phyloP scores from a whole-genome alignment of 2,797 vertebrate species.

The Cottoperca gobio region DNA sequence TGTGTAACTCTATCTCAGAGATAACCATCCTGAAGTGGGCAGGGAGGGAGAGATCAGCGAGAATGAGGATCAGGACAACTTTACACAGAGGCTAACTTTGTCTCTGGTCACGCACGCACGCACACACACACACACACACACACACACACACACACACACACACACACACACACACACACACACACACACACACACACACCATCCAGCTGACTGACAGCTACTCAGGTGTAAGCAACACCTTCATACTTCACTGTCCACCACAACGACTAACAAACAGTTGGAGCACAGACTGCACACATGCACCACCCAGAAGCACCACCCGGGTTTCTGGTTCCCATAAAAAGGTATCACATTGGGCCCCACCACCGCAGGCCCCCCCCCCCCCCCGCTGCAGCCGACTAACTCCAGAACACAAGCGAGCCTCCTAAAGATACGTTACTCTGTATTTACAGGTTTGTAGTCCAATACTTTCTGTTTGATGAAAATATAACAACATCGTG shows the following conservation, averaged over 20 bases:
- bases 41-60: constrained; percentile 40
- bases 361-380: too few relatives aligned
- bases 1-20: constrained; percentile 65
- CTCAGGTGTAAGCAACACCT: not conserved
- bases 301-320: too few relatives aligned
- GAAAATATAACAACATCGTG: too few relatives aligned
- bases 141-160: not conserved
- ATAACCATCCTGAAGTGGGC: constrained; percentile 56
- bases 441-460: too few relatives aligned
- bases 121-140: constrained; percentile 7
- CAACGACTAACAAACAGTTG: not conserved
- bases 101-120: too few relatives aligned
- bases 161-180: not conserved
- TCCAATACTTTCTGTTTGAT: too few relatives aligned
- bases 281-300: not conserved
- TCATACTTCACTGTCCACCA: not conserved
- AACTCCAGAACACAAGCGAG: too few relatives aligned
- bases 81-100: constrained; percentile 24
- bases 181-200: too few relatives aligned
- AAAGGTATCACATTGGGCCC: too few relatives aligned
- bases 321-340: too few relatives aligned
- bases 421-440: too few relatives aligned
- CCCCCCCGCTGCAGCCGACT: too few relatives aligned
- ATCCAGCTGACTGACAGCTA: constrained; percentile 20
- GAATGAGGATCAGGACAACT: constrained; percentile 57